Conservation (phyloP, 2,797 vertebrate genomes). For the Arnoldichthys spilopterus region DNA sequence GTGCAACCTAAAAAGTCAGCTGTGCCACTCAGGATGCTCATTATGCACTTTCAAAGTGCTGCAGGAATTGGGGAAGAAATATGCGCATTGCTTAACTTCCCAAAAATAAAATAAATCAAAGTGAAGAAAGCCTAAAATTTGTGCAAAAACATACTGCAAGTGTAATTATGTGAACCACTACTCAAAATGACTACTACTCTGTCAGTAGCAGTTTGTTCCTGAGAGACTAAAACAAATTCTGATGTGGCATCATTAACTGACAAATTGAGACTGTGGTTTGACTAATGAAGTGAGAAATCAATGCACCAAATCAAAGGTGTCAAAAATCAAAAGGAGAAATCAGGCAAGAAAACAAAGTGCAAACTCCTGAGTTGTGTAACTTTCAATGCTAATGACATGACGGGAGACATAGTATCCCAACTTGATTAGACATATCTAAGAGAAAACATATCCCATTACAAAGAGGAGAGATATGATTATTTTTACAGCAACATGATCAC, state of each 20-base stretch:
- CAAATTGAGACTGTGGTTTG: conserved; percentile 42
- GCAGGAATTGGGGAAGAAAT: neutral
- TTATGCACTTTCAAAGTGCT: conserved; percentile 21
- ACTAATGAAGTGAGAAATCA: conserved; percentile 56
- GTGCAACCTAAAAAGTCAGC: neutral
- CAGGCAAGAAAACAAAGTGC: conserved; percentile 30
- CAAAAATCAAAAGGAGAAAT: conserved; percentile 49
- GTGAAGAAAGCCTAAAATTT: conserved; percentile 8
- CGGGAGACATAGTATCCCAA: conserved; percentile 27
- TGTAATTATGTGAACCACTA: conserved; percentile 12
- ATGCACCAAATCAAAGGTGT: conserved; percentile 47
- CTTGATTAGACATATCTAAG: conserved; percentile 50
- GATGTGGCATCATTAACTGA: conserved; percentile 49
- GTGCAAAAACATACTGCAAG: conserved; percentile 1
- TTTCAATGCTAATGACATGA: conserved; percentile 51
- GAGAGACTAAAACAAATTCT: conserved; percentile 39
- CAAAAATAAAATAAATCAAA: conserved; percentile 11
- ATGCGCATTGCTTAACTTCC: neutral
- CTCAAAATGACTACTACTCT: conserved; percentile 19
- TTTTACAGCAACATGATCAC: conserved; percentile 47
- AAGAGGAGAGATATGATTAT: conserved; percentile 38
- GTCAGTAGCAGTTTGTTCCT: conserved; percentile 40
- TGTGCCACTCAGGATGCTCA: neutral
- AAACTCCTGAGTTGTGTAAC: conserved; percentile 27
- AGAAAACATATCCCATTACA: conserved; percentile 40